These are phyloP conservation scores for Nasonia vitripennis DNA, from an alignment of 1,140 invertebrate genomes.

Conservation along the genomic window DNA sequence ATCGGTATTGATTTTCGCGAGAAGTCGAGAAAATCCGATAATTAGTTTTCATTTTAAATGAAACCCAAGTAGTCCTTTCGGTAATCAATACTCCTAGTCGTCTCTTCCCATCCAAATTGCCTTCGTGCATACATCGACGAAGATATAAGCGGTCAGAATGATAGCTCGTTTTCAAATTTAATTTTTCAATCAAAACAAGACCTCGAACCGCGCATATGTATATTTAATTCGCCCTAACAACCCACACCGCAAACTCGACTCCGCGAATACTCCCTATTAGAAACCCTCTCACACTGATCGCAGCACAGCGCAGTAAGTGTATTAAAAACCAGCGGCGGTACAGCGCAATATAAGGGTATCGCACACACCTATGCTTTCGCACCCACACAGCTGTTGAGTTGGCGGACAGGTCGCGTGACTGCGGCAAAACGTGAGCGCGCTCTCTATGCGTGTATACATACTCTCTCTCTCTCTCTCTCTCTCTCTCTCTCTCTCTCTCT, in stretches of 20 bases:
- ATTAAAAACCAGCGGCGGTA: not conserved
- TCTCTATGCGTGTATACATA: not conserved
- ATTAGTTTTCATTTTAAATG: slow-evolving; percentile 1
- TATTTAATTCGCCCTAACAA: no score
- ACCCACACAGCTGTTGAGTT: not conserved
- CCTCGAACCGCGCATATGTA: no score
- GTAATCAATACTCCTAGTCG: not conserved
- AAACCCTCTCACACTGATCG: not conserved
- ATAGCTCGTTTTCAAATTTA: no score
- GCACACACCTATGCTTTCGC: not conserved
- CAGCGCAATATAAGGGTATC: not conserved
- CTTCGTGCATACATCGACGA: no score
- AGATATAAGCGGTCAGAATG: no score
- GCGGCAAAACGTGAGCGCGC: slow-evolving; percentile 20
- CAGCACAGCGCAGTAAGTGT: not conserved
- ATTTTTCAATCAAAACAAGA: no score
- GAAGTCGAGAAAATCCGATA: not conserved
- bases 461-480: not conserved
- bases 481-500: not conserved
- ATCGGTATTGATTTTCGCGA: not conserved
- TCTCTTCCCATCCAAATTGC: not conserved
- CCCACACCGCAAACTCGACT: not conserved
- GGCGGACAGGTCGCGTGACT: slow-evolving; percentile 43
- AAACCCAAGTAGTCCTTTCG: not conserved
- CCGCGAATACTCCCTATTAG: not conserved